Evolutionary conservation across 2,113 vertebrate species (phyloP).

Genomic region (Corythornis vintsioides): DNA sequence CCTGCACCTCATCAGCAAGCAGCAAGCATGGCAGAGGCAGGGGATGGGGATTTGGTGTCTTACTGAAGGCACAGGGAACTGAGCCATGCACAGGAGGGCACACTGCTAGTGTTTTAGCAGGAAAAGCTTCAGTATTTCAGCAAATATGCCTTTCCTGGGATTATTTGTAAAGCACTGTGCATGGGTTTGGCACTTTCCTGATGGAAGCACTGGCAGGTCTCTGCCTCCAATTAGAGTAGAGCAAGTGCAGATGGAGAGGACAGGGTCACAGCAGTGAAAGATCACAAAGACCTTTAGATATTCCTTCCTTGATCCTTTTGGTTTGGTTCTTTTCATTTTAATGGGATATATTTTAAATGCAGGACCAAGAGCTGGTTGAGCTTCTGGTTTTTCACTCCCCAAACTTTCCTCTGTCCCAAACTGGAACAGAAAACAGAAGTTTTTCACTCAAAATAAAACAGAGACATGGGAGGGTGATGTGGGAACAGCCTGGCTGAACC

Average conservation of each 20-base stretch:
- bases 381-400: neutral
- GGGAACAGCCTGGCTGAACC: neutral
- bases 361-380: neutral
- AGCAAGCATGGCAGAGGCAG: neutral
- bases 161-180: neutral
- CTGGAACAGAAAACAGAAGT: neutral
- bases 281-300: neutral
- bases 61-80: neutral
- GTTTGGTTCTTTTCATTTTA: neutral
- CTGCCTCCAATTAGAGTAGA: slow-evolving; percentile 24
- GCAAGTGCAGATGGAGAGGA: slow-evolving; percentile 26
- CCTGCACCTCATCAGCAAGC: neutral
- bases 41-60: neutral
- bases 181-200: slow-evolving; percentile 10
- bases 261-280: neutral
- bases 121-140: neutral
- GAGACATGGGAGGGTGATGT: neutral
- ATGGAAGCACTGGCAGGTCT: slow-evolving; percentile 9
- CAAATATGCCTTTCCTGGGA: neutral
- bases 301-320: neutral
- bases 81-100: neutral
- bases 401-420: neutral
- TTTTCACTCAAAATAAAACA: neutral
- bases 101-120: neutral
- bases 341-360: neutral